Conservation (phyloP, 2,113 vertebrate genomes). For the Callithrix jacchus region DNA sequence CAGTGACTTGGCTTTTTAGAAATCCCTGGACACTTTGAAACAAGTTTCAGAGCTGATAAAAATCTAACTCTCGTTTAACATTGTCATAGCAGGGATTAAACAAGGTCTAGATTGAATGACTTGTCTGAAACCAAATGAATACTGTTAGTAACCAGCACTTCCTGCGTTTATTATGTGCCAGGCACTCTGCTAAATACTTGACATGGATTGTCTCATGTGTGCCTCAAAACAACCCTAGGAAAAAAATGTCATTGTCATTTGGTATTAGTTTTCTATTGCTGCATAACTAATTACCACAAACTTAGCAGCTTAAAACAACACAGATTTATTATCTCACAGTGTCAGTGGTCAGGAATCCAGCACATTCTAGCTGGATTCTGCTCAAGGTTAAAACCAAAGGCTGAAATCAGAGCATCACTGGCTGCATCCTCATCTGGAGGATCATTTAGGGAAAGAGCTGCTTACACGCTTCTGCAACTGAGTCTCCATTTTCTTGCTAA, state of each 20-base stretch:
- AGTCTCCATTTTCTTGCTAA: background rate
- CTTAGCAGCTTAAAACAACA: background rate
- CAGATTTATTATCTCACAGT: background rate
- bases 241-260: background rate
- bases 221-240: background rate
- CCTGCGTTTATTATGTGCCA: background rate
- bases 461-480: background rate
- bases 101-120: background rate
- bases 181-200: background rate
- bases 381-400: background rate
- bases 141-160: background rate
- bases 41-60: constrained; percentile 11
- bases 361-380: background rate
- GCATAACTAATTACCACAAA: constrained; percentile 17
- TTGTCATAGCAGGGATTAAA: background rate
- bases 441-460: background rate
- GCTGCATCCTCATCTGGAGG: background rate
- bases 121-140: constrained; percentile 1
- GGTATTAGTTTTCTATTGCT: background rate
- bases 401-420: constrained; percentile 7
- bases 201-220: background rate
- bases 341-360: background rate
- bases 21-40: background rate
- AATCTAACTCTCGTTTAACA: background rate
- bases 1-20: constrained; percentile 1